Conservation (phyloP, 2,888 invertebrate genomes). For the Noctua comes region DNA sequence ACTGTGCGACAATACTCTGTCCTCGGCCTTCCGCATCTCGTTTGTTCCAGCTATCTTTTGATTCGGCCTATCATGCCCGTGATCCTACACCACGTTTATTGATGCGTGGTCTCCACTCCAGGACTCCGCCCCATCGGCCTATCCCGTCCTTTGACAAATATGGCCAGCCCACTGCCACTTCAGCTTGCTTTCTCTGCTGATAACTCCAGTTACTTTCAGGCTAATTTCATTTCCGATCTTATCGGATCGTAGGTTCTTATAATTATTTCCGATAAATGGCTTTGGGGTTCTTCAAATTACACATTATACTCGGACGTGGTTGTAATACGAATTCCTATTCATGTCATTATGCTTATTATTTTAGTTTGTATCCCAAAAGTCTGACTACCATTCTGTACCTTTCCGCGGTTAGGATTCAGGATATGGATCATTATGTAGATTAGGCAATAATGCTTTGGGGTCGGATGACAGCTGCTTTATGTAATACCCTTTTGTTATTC, state of each 20-base stretch:
- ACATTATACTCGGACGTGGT: not conserved
- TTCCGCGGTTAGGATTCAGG: not conserved
- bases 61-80: not conserved
- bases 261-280: not conserved
- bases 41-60: not conserved
- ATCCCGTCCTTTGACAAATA: not conserved
- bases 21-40: not conserved
- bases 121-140: not conserved
- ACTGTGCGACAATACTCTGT: not conserved
- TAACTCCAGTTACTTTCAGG: not conserved
- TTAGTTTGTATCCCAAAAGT: not conserved
- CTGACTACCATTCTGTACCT: not conserved
- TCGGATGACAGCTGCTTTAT: not conserved
- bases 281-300: not conserved
- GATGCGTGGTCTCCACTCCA: not conserved
- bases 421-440: conserved; percentile 2
- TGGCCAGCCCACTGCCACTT: not conserved
- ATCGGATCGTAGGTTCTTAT: not conserved
- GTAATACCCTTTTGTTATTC: not conserved
- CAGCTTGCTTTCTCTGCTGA: not conserved
- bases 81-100: not conserved
- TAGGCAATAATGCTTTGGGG: not conserved
- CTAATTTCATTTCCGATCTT: not conserved
- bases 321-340: not conserved
- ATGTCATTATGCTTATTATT: not conserved